Base-by-base conservation (phyloP, 2,888 invertebrate genomes). In the Abscondita cerata region DNA sequence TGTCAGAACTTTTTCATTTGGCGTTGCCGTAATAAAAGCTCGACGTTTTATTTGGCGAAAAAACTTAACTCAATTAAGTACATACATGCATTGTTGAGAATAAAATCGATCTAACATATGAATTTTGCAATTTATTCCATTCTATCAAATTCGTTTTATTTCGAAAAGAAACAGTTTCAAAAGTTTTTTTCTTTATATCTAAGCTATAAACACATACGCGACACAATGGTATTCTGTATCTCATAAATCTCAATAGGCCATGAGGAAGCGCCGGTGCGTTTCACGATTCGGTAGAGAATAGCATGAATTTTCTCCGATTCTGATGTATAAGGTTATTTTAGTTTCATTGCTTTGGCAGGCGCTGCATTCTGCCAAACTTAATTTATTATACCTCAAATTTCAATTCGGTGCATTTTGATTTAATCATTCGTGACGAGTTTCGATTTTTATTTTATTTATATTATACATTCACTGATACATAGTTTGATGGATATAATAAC, bases 261-360 rank as follows among this genome's bases (percentile, higher is more conserved):
- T 52, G 55, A 65, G 59, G 65, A 65, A 65, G 62, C 62, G 62
- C 57, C 60, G 59, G 59, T 59, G 62, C 59, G 65, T 56, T 65
- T 59, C 56, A 61, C 65, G 59, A 62, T 60, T 62, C 62, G 54
- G 54, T 46, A 61, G 61, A 61, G 56, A 61, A 61, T 61, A 56
- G 46, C 62, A 62, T 62, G 56, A 57, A 62, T 60, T 64, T 53
- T 57, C 64, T 64, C 54, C 57, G 60, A 64, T 57, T 64, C 56
- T 64, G 60, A 64, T 64, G 64, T 64, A 62, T 59, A 62, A 62
- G 55, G 65, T 65, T 64, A 65, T 62, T 62, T 65, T 62, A 59
- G 65, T 65, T 65, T 65, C 65, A 59, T 59, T 62, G 59, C 62
- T 57, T 62, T 62, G 62, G 65, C 59, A 62, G 59, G 55, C 62